Conservation (phyloP, 2,797 vertebrate genomes). For the Brachymystax lenok region DNA sequence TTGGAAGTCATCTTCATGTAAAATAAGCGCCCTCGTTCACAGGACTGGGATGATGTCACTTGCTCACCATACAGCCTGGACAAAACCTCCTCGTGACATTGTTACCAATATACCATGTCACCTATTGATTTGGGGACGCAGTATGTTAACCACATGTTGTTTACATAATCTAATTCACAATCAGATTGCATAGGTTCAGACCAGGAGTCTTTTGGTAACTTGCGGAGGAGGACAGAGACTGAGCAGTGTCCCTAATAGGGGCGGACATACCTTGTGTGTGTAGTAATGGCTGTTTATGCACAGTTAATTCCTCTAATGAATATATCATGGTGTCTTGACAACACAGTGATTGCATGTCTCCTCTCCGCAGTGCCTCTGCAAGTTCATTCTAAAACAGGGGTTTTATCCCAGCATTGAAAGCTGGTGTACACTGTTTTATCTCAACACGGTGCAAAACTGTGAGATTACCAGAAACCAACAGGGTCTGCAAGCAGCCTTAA, state of each 20-base stretch:
- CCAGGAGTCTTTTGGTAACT: constrained; percentile 29
- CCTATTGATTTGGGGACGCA: constrained; percentile 74
- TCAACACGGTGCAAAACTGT: constrained; percentile 33
- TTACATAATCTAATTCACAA: constrained; percentile 74
- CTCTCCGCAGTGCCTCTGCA: constrained; percentile 9
- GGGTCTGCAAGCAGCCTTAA: constrained; percentile 35
- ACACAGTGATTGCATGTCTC: constrained; percentile 12
- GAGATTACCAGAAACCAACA: constrained; percentile 37
- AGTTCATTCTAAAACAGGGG: constrained; percentile 13
- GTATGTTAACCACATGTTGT: constrained; percentile 71
- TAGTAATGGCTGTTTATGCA: constrained; percentile 38
- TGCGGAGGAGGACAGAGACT: constrained; percentile 34
- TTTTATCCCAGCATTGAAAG: constrained; percentile 20
- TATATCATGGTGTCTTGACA: constrained; percentile 39
- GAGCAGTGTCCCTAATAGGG: constrained; percentile 26
- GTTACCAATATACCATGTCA: constrained; percentile 75
- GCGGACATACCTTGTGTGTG: constrained; percentile 30
- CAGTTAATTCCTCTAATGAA: constrained; percentile 39
- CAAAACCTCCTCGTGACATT: constrained; percentile 73
- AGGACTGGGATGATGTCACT: constrained; percentile 60
- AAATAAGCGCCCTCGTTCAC: constrained; percentile 54
- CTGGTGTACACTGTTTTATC: constrained; percentile 32
- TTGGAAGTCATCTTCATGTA: constrained; percentile 63
- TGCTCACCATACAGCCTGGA: constrained; percentile 44
- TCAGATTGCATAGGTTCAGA: constrained; percentile 62